phyloP scores from a whole-genome alignment of 2,113 vertebrate genomes.

The Murina feae region DNA sequence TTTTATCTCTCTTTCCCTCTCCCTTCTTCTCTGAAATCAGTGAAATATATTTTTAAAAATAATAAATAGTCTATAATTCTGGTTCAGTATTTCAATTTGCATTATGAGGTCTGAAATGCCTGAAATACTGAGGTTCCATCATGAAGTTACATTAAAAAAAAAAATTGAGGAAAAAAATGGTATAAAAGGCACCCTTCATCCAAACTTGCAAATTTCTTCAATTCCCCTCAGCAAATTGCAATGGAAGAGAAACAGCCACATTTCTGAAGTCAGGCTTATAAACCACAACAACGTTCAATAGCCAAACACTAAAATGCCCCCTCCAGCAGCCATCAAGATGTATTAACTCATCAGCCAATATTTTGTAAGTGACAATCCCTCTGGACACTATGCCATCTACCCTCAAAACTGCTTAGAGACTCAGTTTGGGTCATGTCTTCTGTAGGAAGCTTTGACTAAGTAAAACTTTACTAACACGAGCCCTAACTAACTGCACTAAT shows the following conservation, averaged over 20 bases:
- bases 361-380: not conserved
- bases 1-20: too few species aligned
- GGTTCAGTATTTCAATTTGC: not conserved
- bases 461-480: not conserved
- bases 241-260: not conserved
- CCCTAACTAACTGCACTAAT: not conserved
- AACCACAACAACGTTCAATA: not conserved
- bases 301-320: not conserved
- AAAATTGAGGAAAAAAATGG: not conserved
- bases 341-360: not conserved
- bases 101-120: not conserved
- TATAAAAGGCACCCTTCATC: not conserved
- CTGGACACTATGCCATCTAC: too few species aligned
- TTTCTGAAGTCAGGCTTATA: not conserved
- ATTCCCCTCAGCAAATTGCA: not conserved
- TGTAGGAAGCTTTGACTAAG: not conserved
- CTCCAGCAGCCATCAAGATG: not conserved
- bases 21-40: too few species aligned
- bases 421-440: not conserved
- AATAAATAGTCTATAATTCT: not conserved
- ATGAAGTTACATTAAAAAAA: not conserved
- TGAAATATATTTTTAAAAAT: not conserved
- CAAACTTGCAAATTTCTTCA: not conserved
- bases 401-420: not conserved
- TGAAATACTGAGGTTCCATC: not conserved